These are phyloP conservation scores for Mesoligia furuncula DNA, from an alignment of 2,888 invertebrate species.

Conservation along the genomic window DNA sequence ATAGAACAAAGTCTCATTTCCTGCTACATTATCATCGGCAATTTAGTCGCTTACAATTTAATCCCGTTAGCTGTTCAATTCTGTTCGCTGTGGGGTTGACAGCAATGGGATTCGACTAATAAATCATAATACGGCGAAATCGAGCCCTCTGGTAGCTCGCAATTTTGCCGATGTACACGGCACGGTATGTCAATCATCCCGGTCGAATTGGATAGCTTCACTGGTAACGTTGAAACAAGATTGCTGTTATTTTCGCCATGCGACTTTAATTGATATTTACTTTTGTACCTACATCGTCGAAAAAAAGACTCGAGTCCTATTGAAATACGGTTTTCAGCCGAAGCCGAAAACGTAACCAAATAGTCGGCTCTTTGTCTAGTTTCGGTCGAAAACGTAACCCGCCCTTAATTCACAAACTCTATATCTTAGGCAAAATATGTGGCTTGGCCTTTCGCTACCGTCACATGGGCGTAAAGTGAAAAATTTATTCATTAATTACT, in stretches of 20 bases:
- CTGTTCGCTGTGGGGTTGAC: slow-evolving; percentile 63
- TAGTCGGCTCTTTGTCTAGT: background rate
- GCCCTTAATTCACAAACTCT: no score
- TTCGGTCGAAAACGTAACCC: background rate
- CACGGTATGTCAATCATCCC: slow-evolving; percentile 58
- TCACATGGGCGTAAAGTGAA: no score
- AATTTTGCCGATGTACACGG: slow-evolving; percentile 59
- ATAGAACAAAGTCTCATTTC: slow-evolving; percentile 33
- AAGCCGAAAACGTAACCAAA: background rate
- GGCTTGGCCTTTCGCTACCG: no score
- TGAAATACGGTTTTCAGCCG: background rate
- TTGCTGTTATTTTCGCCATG: slow-evolving; percentile 11
- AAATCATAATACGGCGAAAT: slow-evolving; percentile 69
- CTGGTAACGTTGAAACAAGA: slow-evolving; percentile 33
- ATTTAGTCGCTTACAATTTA: slow-evolving; percentile 41
- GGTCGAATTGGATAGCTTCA: slow-evolving; percentile 48
- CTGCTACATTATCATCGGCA: slow-evolving; percentile 27
- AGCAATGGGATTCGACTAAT: slow-evolving; percentile 67
- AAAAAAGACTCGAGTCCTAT: background rate
- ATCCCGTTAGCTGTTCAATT: slow-evolving; percentile 56
- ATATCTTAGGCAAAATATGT: no score
- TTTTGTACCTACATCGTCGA: background rate
- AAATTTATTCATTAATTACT: no score
- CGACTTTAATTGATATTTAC: background rate
- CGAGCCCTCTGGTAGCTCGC: slow-evolving; percentile 55